Evolutionary conservation across 2,113 vertebrate species (phyloP).

Genomic region (Dicrurus megarhynchus): DNA sequence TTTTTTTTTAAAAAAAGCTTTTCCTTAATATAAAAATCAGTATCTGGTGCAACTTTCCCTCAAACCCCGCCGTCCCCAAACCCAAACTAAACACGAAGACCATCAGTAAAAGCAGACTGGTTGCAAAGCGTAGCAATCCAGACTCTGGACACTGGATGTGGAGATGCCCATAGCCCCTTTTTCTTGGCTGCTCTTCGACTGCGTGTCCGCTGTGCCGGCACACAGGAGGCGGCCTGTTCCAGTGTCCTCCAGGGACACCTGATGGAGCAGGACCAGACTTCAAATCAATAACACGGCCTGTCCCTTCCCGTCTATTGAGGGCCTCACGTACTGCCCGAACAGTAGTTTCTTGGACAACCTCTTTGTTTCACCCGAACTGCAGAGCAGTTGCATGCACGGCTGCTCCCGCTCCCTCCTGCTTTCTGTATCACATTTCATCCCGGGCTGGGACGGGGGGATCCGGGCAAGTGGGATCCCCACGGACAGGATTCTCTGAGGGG

Average conservation of each 20-base stretch:
- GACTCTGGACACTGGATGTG: fast-evolving
- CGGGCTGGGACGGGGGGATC: fast-evolving
- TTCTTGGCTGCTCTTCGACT: fast-evolving
- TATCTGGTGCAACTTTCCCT: fast-evolving
- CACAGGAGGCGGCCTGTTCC: no score
- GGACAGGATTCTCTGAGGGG: neutral
- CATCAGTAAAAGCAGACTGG: neutral
- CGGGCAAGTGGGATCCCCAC: neutral
- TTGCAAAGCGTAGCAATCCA: fast-evolving
- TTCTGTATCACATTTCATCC: neutral
- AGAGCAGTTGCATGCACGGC: neutral
- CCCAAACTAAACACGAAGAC: neutral
- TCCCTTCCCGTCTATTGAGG: neutral
- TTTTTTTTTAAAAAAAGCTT: neutral
- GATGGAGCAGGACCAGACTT: neutral
- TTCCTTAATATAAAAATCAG: neutral
- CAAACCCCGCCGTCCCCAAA: neutral
- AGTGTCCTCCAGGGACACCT: neutral
- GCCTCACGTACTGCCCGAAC: neutral
- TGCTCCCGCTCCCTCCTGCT: neutral
- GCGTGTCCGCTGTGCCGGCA: neutral
- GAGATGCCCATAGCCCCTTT: fast-evolving
- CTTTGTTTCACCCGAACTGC: neutral
- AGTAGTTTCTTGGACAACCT: neutral
- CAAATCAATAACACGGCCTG: fast-evolving